These are phyloP conservation scores for Synergus umbraculus DNA, from an alignment of 2,888 invertebrate species.

Conservation along the genomic window DNA sequence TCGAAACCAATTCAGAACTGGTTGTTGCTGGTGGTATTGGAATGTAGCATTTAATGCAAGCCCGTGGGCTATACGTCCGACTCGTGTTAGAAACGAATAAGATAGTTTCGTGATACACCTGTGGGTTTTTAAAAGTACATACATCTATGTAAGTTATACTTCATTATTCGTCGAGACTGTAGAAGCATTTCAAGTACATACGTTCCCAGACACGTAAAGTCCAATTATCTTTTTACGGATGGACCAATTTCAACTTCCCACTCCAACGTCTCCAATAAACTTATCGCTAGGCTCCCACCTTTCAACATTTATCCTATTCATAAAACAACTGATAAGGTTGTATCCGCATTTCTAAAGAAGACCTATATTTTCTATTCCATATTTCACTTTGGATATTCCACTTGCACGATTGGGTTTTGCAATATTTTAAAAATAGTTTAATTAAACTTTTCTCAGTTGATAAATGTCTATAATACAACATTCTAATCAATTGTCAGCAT, in stretches of 20 bases:
- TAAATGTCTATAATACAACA: too few species aligned
- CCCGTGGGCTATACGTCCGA: constrained; percentile 53
- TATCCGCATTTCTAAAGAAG: neutral
- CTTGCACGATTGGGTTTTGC: neutral
- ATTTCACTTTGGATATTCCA: neutral
- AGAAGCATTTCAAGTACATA: neutral
- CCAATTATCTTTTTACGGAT: constrained; percentile 15
- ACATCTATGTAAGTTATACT: neutral
- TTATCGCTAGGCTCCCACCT: neutral
- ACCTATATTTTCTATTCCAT: neutral
- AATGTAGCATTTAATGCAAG: constrained; percentile 61
- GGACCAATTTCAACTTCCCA: constrained; percentile 2
- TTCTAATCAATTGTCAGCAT: too few species aligned
- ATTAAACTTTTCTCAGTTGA: too few species aligned
- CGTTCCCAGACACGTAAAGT: neutral
- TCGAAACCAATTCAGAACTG: constrained; percentile 58
- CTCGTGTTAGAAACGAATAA: constrained; percentile 51
- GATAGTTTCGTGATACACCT: neutral
- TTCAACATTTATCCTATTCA: neutral
- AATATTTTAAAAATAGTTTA: too few species aligned
- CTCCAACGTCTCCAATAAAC: constrained; percentile 9
- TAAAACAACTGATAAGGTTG: neutral
- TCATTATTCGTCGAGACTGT: neutral
- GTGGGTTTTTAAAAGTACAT: neutral
- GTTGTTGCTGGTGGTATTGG: constrained; percentile 58